These are phyloP conservation scores for Streptopelia turtur DNA, from an alignment of 2,797 vertebrate genomes.

Conservation along the genomic window DNA sequence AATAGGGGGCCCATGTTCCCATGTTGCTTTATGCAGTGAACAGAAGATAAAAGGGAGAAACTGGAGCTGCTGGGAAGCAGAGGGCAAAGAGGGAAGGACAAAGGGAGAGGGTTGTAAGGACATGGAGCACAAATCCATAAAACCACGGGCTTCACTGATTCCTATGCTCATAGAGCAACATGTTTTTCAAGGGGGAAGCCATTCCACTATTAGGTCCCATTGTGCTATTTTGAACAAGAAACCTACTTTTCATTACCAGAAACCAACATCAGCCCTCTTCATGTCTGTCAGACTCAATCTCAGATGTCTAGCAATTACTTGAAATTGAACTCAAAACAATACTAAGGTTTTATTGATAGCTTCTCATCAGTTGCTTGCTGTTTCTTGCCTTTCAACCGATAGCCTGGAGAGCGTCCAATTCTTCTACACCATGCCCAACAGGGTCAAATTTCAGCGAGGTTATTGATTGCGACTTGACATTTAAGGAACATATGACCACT, in stretches of 20 bases:
- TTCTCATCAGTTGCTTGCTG: conserved; percentile 33
- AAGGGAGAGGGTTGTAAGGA: neutral
- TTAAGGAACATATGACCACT: conserved; percentile 26
- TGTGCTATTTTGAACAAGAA: conserved; percentile 26
- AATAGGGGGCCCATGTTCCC: neutral
- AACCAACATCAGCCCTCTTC: conserved; percentile 18
- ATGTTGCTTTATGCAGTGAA: neutral
- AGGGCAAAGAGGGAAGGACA: neutral
- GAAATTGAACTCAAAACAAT: conserved; percentile 58
- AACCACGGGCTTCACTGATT: neutral
- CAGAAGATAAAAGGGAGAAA: neutral
- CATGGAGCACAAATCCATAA: neutral
- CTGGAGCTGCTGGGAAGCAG: neutral
- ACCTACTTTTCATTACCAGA: neutral
- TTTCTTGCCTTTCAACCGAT: conserved; percentile 25
- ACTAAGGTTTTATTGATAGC: conserved; percentile 44
- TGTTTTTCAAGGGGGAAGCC: neutral
- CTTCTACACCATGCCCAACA: neutral
- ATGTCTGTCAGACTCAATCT: conserved; percentile 42
- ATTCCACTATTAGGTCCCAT: conserved; percentile 23
- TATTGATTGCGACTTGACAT: conserved; percentile 55
- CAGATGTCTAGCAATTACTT: conserved; percentile 47
- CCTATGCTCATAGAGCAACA: neutral
- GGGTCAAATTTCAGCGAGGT: neutral
- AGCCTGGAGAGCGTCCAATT: conserved; percentile 15